Percentiles rank a stretch among this genome's conserved stretches.
Conservation (phyloP, 2,888 invertebrate species). For the Chrysolina americana region DNA sequence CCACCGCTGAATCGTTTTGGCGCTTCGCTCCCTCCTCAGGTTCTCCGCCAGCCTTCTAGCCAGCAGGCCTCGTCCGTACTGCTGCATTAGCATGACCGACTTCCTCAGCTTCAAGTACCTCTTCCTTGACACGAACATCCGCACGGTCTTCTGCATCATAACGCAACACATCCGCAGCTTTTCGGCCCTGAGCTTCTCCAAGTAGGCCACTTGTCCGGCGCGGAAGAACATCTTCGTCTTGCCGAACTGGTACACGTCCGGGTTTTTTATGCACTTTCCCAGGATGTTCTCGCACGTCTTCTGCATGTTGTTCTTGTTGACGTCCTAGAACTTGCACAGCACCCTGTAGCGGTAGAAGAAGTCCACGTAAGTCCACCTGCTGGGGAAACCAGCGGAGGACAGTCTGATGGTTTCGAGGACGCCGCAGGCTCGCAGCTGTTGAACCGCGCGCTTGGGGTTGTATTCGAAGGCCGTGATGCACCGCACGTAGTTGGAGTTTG, state of each 20-base stretch:
- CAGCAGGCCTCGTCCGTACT: conserved; percentile 84
- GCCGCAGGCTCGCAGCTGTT: conserved; percentile 96
- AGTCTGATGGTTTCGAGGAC: conserved; percentile 98
- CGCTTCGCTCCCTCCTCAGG: conserved; percentile 81
- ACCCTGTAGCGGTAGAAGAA: conserved; percentile 90
- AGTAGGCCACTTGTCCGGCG: conserved; percentile 97
- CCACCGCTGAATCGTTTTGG: conserved; percentile 85
- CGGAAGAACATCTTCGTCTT: conserved; percentile 98
- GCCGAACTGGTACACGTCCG: conserved; percentile 97
- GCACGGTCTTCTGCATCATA: conserved; percentile 91
- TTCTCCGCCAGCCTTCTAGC: conserved; percentile 83
- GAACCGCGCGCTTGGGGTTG: conserved; percentile 88
- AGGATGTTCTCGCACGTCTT: conserved; percentile 87
- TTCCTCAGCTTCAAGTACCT: conserved; percentile 79
- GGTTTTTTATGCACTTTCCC: conserved; percentile 82
- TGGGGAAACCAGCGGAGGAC: conserved; percentile 98
- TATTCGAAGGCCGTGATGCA: conserved; percentile 96
- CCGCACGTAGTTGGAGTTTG: conserved; percentile 97
- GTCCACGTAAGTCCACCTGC: conserved; percentile 82
- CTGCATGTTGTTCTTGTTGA: conserved; percentile 82
- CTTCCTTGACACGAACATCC: conserved; percentile 85
- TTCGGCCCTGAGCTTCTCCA: conserved; percentile 94
- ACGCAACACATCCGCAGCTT: conserved; percentile 87
- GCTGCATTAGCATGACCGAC: conserved; percentile 82
- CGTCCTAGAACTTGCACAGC: conserved; percentile 83